These are phyloP conservation scores for Hymenochirus boettgeri DNA, from an alignment of 2,113 vertebrate species.

Conservation along the genomic window DNA sequence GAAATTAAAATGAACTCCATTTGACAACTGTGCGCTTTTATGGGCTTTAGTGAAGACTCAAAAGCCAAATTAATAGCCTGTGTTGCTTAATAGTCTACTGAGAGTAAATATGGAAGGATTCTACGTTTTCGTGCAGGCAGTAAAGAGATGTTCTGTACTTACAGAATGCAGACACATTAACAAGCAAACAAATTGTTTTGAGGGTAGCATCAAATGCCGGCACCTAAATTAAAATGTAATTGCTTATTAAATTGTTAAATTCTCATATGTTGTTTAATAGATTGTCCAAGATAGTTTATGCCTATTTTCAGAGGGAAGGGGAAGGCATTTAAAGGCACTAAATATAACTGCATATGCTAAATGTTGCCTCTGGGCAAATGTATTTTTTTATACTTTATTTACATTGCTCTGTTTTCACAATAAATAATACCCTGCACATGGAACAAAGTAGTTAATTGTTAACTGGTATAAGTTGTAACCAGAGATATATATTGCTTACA, in stretches of 20 bases:
- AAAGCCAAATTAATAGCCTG: constrained; percentile 83
- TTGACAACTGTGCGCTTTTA: constrained; percentile 87
- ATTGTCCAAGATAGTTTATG: background rate
- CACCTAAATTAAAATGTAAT: background rate
- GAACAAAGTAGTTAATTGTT: no score
- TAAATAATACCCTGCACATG: no score
- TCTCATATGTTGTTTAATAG: background rate
- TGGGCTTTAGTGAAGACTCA: constrained; percentile 81
- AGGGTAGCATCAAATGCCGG: background rate
- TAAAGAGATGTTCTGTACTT: constrained; percentile 7
- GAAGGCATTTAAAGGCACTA: background rate
- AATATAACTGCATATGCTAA: background rate
- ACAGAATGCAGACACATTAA: constrained; percentile 4
- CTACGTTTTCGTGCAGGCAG: constrained; percentile 40
- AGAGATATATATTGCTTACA: no score
- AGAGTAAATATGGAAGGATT: constrained; percentile 72
- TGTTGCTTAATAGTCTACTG: constrained; percentile 82
- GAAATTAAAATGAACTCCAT: constrained; percentile 98
- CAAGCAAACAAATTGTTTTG: constrained; percentile 13
- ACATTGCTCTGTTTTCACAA: background rate
- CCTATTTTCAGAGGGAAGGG: background rate
- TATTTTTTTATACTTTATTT: background rate
- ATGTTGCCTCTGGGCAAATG: background rate
- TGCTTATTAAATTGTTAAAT: constrained; percentile 5
- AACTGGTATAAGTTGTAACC: no score